These are phyloP conservation scores for Hirundo rustica DNA, from an alignment of 2,797 vertebrate species.

Conservation along the genomic window DNA sequence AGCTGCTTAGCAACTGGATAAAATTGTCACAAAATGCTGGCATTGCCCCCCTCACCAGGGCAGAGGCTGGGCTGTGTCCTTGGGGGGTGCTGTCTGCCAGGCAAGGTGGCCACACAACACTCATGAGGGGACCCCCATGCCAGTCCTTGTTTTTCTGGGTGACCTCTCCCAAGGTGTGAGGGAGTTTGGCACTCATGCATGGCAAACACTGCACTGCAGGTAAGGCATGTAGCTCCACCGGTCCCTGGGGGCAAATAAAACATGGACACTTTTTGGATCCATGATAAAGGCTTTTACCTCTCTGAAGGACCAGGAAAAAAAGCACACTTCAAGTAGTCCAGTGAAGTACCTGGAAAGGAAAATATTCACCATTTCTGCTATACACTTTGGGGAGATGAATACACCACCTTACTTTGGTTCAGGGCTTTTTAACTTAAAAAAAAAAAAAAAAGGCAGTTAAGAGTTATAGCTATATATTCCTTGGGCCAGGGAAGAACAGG, in stretches of 20 bases:
- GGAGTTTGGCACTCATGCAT: neutral
- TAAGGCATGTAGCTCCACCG: neutral
- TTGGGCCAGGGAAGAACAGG: neutral
- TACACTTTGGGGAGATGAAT: neutral
- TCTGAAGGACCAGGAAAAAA: neutral
- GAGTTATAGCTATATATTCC: neutral
- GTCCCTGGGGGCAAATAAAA: neutral
- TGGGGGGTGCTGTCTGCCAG: neutral
- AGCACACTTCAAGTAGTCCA: neutral
- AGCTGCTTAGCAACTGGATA: conserved; percentile 54
- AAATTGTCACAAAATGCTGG: conserved; percentile 29
- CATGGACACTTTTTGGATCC: too few species aligned
- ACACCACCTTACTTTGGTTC: neutral
- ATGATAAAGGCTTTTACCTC: neutral
- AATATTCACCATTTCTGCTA: neutral
- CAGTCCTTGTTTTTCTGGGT: accelerated
- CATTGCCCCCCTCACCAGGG: neutral
- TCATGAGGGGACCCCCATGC: neutral
- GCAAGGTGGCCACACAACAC: accelerated
- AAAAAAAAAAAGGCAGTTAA: neutral
- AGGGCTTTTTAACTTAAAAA: neutral
- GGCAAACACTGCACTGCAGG: neutral
- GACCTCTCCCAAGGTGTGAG: neutral
- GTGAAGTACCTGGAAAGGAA: neutral
- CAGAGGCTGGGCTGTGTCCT: neutral